Conservation (phyloP, 2,888 invertebrate genomes). For the Spisula solida region DNA sequence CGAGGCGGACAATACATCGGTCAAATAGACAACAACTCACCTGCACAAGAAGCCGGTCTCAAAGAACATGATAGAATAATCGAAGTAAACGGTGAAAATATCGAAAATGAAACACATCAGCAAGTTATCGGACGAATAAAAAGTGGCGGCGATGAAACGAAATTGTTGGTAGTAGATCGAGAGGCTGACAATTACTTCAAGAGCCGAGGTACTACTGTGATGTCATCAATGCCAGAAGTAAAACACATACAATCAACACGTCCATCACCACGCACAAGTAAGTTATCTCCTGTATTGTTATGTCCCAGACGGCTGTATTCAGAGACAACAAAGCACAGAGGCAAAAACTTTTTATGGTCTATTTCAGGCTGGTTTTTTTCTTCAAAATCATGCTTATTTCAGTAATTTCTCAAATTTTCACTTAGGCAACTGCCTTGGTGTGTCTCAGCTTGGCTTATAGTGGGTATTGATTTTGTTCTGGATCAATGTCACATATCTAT, state of each 20-base stretch:
- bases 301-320: background rate
- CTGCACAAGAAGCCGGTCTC: conserved; percentile 90
- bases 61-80: conserved; percentile 93
- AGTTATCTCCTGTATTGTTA: background rate
- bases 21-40: conserved; percentile 93
- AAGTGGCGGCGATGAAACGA: conserved; percentile 94
- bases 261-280: conserved; percentile 32
- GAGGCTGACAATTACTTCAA: conserved; percentile 92
- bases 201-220: conserved; percentile 88
- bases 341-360: too few relatives aligned
- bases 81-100: conserved; percentile 95
- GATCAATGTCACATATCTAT: too few relatives aligned
- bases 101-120: conserved; percentile 96
- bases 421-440: too few relatives aligned
- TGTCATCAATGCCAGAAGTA: conserved; percentile 75
- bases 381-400: too few relatives aligned
- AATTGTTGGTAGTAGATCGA: conserved; percentile 94
- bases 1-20: conserved; percentile 98
- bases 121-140: conserved; percentile 97
- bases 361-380: too few relatives aligned
- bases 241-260: conserved; percentile 53
- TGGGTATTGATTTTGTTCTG: background rate
- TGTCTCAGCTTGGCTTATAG: too few relatives aligned
- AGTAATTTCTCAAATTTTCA: too few relatives aligned
- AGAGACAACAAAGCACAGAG: too few relatives aligned